Conservation (phyloP, 1,140 invertebrate species). For the Sycophaga agraensis region DNA sequence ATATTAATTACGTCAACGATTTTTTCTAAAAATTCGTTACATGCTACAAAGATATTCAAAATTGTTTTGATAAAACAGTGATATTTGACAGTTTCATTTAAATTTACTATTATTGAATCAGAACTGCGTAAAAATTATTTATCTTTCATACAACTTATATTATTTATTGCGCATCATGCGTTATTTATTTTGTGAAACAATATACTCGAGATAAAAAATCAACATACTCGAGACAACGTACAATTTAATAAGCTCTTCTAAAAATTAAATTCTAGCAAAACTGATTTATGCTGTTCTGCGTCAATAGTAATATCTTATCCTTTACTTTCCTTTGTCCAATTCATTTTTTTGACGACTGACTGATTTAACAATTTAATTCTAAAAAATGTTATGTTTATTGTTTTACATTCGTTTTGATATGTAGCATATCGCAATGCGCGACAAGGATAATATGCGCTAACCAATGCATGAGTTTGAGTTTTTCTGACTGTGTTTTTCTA, state of each 20-base stretch:
- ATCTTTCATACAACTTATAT: too few relatives aligned
- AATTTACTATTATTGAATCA: not conserved
- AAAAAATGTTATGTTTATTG: not conserved
- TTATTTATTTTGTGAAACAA: too few relatives aligned
- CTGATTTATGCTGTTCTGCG: not conserved
- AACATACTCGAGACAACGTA: too few relatives aligned
- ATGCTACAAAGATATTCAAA: too few relatives aligned
- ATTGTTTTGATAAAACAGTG: not conserved
- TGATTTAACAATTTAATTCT: slow-evolving; percentile 7
- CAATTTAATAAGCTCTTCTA: not conserved
- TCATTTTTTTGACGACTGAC: slow-evolving; percentile 7
- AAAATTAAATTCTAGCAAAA: not conserved
- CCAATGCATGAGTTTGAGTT: slow-evolving; percentile 56
- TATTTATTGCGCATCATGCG: too few relatives aligned
- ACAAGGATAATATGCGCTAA: slow-evolving; percentile 4
- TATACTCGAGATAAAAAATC: too few relatives aligned
- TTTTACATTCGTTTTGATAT: not conserved
- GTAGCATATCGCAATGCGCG: not conserved
- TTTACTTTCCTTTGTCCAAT: not conserved
- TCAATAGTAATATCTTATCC: not conserved
- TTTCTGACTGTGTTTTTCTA: slow-evolving; percentile 64
- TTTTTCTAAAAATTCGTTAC: too few relatives aligned
- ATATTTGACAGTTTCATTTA: not conserved
- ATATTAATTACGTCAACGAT: too few relatives aligned
- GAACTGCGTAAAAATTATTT: not conserved